Percentiles rank a stretch among this genome's conserved stretches.
Evolutionary conservation across 2,797 vertebrate genomes (phyloP).

Genomic region (Octomys mimax): DNA sequence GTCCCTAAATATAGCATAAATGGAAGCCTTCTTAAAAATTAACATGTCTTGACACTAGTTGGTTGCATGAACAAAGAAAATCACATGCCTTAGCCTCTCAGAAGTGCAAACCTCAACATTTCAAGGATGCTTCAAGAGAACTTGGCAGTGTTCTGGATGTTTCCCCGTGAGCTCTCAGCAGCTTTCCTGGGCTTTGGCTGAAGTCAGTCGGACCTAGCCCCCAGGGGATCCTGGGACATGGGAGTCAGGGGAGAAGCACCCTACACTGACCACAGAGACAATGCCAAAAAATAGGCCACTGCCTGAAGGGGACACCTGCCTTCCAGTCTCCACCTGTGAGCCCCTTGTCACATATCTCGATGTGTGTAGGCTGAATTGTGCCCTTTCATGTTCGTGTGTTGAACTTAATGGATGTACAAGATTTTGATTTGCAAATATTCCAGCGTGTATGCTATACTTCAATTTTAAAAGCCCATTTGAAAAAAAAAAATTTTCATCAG

Average conservation of each 20-base stretch:
- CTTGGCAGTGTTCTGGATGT: background rate
- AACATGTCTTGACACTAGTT: constrained; percentile 5
- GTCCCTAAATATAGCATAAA: background rate
- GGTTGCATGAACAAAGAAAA: constrained; percentile 58
- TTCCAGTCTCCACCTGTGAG: background rate
- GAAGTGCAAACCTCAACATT: constrained; percentile 7
- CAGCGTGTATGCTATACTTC: no score
- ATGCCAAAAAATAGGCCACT: background rate
- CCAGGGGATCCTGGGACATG: background rate
- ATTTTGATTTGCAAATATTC: no score
- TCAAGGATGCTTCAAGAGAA: constrained; percentile 13
- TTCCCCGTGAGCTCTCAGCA: background rate
- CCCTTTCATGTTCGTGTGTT: background rate
- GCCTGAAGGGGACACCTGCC: background rate
- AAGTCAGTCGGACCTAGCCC: background rate
- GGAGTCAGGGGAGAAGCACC: background rate
- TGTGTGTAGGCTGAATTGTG: background rate
- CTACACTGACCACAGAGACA: background rate
- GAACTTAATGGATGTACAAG: background rate
- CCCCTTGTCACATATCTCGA: background rate
- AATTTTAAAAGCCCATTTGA: no score
- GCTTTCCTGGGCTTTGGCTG: background rate
- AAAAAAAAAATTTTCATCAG: no score
- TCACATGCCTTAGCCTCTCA: background rate
- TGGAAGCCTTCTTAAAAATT: constrained; percentile 39